Evolutionary conservation across 2,113 vertebrate species (phyloP).

Genomic region (Rattus norvegicus): GRCr8 NC_086020.1:133472001-133472500

Average conservation of each 20-base stretch:
- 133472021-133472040: neutral
- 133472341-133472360: fast-evolving
- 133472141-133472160: neutral
- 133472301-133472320: neutral
- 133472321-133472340: neutral
- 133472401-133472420: fast-evolving
- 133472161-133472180: neutral
- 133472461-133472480: neutral
- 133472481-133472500: neutral
- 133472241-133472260: neutral
- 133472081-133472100: neutral
- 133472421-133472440: neutral
- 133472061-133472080: neutral
- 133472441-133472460: neutral
- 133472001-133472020: neutral
- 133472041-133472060: neutral
- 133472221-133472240: neutral
- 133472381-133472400: too few relatives aligned
- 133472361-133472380: neutral
- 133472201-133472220: neutral
- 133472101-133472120: neutral
- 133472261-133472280: too few relatives aligned
- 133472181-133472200: neutral
- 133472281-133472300: neutral
- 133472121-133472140: neutral